Conservation (phyloP, 2,797 vertebrate genomes). For the Alauda arvensis region DNA sequence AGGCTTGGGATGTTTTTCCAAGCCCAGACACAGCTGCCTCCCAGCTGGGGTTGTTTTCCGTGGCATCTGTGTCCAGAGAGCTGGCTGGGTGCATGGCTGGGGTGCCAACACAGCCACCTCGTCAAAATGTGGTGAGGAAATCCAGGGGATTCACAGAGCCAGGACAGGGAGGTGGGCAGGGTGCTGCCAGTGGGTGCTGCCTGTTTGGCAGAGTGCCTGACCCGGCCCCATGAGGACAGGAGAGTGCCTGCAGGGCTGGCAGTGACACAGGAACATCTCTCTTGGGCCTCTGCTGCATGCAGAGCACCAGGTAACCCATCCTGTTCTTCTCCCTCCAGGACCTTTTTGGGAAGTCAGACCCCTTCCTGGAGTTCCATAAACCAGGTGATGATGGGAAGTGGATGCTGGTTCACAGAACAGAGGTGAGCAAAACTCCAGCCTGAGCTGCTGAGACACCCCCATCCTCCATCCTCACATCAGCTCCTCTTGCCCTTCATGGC, state of each 20-base stretch:
- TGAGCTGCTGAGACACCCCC: neutral
- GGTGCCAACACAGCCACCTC: accelerated
- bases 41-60: neutral
- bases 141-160: accelerated
- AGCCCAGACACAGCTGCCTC: neutral
- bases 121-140: accelerated
- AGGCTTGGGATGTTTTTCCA: conserved; percentile 22
- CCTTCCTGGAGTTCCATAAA: conserved; percentile 95
- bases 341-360: conserved; percentile 97
- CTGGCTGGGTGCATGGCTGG: accelerated
- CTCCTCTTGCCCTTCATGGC: neutral
- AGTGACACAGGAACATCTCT: neutral
- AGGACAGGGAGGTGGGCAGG: neutral
- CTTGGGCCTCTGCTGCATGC: neutral
- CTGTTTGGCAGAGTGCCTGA: neutral
- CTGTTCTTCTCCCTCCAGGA: conserved; percentile 74
- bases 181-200: neutral
- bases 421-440: conserved; percentile 56
- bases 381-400: conserved; percentile 92
- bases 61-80: neutral
- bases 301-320: neutral
- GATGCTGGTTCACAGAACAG: conserved; percentile 94
- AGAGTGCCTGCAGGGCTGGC: neutral
- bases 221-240: accelerated
- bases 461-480: neutral